phyloP scores from a whole-genome alignment of 2,888 invertebrate genomes.

The Cinara cedri region DNA sequence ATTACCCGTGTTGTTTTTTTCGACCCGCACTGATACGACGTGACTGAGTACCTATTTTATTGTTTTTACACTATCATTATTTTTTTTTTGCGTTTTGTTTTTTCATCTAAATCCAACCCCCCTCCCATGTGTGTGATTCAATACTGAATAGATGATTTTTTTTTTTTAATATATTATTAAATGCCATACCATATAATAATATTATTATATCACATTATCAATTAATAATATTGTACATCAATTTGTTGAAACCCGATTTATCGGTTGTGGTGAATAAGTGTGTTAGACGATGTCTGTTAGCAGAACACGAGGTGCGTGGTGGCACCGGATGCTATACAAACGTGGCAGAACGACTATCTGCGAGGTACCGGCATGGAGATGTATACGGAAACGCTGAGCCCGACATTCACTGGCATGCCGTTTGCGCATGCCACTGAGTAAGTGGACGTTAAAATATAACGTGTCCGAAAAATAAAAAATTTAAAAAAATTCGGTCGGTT shows the following conservation, averaged over 20 bases:
- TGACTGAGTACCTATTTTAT: background rate
- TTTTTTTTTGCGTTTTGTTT: too few relatives aligned
- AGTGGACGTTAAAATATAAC: constrained; percentile 65
- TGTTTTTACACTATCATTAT: background rate
- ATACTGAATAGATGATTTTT: too few relatives aligned
- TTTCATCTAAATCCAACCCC: too few relatives aligned
- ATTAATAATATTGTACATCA: too few relatives aligned
- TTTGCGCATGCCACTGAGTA: constrained; percentile 99
- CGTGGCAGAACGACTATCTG: constrained; percentile 99
- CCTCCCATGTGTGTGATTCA: too few relatives aligned
- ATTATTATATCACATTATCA: too few relatives aligned
- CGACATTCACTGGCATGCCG: constrained; percentile 99
- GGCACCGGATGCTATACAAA: constrained; percentile 78
- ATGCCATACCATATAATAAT: too few relatives aligned
- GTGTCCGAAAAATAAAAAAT: constrained; percentile 28
- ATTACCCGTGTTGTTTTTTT: background rate
- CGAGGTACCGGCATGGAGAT: constrained; percentile 99
- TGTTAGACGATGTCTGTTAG: constrained; percentile 57
- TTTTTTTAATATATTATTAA: too few relatives aligned
- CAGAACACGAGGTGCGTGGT: constrained; percentile 57
- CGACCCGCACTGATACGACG: background rate
- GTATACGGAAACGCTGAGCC: constrained; percentile 99
- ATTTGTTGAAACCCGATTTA: background rate
- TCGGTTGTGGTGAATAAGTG: constrained; percentile 54
- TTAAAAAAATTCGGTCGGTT: background rate